Conservation (phyloP, 2,113 vertebrate species). For the Pyxicephalus adspersus region DNA sequence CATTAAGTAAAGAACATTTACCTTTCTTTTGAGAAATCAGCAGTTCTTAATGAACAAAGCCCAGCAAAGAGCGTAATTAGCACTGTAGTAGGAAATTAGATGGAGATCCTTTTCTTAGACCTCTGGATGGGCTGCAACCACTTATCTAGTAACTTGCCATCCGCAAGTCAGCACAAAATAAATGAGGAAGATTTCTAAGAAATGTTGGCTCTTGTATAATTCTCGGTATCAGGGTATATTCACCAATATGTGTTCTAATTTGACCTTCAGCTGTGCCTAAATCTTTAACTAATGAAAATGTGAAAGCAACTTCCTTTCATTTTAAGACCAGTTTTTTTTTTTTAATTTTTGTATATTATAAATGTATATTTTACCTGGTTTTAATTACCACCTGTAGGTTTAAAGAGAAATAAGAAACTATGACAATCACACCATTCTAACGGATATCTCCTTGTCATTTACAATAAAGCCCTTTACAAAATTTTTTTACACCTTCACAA, state of each 20-base stretch:
- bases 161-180: not conserved
- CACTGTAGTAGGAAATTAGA: not conserved
- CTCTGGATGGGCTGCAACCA: rapidly evolving
- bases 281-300: not conserved
- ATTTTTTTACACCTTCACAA: too few species aligned
- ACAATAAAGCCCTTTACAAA: too few species aligned
- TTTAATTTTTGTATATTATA: too few species aligned
- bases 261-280: not conserved
- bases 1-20: slow-evolving; percentile 47
- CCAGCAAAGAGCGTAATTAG: slow-evolving; percentile 56
- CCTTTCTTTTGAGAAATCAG: slow-evolving; percentile 61
- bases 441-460: too few species aligned
- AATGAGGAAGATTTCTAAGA: slow-evolving; percentile 26
- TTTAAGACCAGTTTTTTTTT: too few species aligned
- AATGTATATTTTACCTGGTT: too few species aligned
- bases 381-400: too few species aligned
- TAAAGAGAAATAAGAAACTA: too few species aligned
- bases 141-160: too few species aligned
- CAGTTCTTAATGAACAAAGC: slow-evolving; percentile 53
- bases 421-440: too few species aligned
- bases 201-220: slow-evolving; percentile 33
- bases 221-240: rapidly evolving
- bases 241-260: not conserved
- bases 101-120: slow-evolving; percentile 15
- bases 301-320: too few species aligned